Conservation (phyloP, 2,113 vertebrate genomes). For the Crotalus helleri region DNA sequence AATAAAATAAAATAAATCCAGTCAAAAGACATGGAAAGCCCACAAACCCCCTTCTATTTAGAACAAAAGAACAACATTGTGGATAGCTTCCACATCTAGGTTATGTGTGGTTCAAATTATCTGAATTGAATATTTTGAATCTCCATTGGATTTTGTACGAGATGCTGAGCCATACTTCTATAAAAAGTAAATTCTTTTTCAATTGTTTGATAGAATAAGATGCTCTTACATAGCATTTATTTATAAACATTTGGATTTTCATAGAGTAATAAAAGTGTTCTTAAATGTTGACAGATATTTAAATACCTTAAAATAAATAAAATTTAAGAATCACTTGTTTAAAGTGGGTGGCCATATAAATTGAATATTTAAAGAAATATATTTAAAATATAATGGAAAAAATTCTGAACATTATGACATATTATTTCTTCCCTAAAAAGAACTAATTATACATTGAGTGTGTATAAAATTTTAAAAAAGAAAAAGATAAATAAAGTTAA, state of each 20-base stretch:
- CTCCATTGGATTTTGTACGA: constrained; percentile 34
- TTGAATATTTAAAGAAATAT: neutral
- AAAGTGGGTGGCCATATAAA: neutral
- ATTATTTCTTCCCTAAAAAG: constrained; percentile 28
- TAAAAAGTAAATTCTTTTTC: constrained; percentile 34
- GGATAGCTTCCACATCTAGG: constrained; percentile 18
- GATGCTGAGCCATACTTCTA: constrained; percentile 31
- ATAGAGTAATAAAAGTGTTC: constrained; percentile 8
- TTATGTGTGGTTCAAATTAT: constrained; percentile 14
- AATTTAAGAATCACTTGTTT: neutral
- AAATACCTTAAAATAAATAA: constrained; percentile 28
- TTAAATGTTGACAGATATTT: constrained; percentile 15
- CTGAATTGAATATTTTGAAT: constrained; percentile 40
- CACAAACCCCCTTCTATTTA: constrained; percentile 4
- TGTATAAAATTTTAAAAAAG: neutral
- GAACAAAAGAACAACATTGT: constrained; percentile 24
- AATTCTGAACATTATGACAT: constrained; percentile 27
- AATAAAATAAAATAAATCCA: neutral
- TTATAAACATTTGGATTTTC: constrained; percentile 44
- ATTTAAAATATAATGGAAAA: constrained; percentile 7
- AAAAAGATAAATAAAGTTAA: constrained; percentile 32
- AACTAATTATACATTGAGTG: constrained; percentile 36
- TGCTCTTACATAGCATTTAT: neutral
- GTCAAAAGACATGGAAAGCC: constrained; percentile 7
- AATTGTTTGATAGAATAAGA: constrained; percentile 47